These are phyloP conservation scores for Carettochelys insculpta DNA, from an alignment of 2,113 vertebrate genomes.

Conservation along the genomic window DNA sequence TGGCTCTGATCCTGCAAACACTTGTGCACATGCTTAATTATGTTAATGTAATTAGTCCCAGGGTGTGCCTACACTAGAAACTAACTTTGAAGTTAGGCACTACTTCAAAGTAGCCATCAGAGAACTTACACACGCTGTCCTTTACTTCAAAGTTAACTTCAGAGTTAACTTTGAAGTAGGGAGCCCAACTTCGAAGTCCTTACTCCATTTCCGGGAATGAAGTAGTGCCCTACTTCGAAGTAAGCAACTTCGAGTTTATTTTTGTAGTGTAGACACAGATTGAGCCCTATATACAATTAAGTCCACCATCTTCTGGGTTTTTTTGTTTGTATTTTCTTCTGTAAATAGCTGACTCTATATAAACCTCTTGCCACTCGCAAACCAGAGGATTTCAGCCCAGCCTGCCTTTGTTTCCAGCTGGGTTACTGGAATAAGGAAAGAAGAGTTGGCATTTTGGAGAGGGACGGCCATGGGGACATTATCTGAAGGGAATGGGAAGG, in stretches of 20 bases:
- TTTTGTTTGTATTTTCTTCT: background rate
- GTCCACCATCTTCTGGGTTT: background rate
- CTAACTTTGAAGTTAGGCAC: too few relatives aligned
- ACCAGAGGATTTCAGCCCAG: background rate
- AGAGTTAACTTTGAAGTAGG: too few relatives aligned
- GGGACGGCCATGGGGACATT: rapidly evolving
- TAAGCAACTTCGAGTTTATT: too few relatives aligned
- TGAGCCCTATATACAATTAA: background rate
- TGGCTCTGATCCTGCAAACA: background rate
- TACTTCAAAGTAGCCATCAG: too few relatives aligned
- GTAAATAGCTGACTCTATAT: rapidly evolving
- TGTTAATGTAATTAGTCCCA: background rate
- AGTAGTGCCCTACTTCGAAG: too few relatives aligned
- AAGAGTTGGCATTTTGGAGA: background rate
- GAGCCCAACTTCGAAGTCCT: too few relatives aligned
- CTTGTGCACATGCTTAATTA: rapidly evolving
- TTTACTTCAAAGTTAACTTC: too few relatives aligned
- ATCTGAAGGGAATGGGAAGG: background rate
- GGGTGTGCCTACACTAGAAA: too few relatives aligned
- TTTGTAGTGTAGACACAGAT: too few relatives aligned
- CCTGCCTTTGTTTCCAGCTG: background rate
- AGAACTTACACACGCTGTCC: too few relatives aligned
- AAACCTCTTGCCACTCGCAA: background rate
- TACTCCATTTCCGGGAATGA: too few relatives aligned
- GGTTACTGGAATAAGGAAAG: background rate